Base-by-base conservation (phyloP, 1,140 invertebrate genomes). In the Eciton burchellii region DNA sequence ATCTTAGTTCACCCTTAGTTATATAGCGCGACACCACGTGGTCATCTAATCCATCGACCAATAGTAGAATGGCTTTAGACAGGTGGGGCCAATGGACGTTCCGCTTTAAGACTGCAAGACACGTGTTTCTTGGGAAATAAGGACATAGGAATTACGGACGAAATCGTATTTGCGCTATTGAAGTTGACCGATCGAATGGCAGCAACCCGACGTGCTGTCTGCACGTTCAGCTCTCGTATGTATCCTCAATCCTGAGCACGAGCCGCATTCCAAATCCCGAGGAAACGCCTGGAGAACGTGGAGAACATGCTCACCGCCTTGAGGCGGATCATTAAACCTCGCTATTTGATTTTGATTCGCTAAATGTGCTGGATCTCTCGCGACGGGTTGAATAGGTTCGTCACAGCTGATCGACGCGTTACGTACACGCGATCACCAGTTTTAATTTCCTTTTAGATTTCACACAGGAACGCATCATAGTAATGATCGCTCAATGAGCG, bases 1-100 rank as follows among this genome's bases (percentile, higher is more conserved):
- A 91, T 91, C 84, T 88, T 91, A 90, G 82, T 91, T 90, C 90
- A 91, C 90, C 90, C 90, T 88, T 85, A 83, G 89, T 94, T 94
- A 93, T 94, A 94, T 94, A 94, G 91, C 84, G 70, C 84, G 86
- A 84, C 85, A 90, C 92, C 93, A 94, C 93, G 92, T 94, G 93
- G 93, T 93, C 89, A 91, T 85, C 85, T 93, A 92, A 93, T 93
- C 91, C 90, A 90, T 49, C 85, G 88, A 84, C 93, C 93, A 94
- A 94, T 93, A 68, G 86, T 62, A 83, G 79, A 65, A 66, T 70
- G 41, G 79, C 88, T 88, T 89, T 84, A 82, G 71, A 71, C 41
- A 71, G n/a, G 57, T 81, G 35, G 65, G 49, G 72, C 92, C 92
- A 93, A 93, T 93, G 52, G 83, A 82, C 60, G 43, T 45, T 83